Percentiles rank a stretch among this genome's conserved stretches.
Evolutionary conservation across 2,797 vertebrate genomes (phyloP).

Genomic region (Manis crassicaudata): DNA sequence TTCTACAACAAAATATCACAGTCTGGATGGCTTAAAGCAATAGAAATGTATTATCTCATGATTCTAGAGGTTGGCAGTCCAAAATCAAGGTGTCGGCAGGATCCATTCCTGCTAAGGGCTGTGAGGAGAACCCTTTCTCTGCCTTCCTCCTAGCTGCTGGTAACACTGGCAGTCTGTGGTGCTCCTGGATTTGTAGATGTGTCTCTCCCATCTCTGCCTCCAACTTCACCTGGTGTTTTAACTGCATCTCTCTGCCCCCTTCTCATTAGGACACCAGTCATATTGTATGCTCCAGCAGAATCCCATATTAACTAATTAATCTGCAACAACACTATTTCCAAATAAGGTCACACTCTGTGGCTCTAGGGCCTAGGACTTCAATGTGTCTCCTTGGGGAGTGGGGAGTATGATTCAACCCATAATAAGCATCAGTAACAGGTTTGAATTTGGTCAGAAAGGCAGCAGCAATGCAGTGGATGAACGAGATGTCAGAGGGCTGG

Average conservation of each 20-base stretch:
- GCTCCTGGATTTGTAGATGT: background rate
- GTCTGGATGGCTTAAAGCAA: background rate
- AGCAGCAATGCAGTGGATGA: background rate
- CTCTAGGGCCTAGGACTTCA: background rate
- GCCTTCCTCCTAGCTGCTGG: background rate
- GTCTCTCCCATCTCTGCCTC: background rate
- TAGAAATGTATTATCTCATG: background rate
- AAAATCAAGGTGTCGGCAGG: background rate
- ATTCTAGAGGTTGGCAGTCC: background rate
- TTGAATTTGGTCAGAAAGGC: background rate
- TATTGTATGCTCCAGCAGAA: background rate
- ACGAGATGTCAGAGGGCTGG: background rate
- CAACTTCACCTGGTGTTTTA: rapidly evolving
- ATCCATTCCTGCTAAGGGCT: background rate
- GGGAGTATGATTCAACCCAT: background rate
- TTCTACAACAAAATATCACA: background rate
- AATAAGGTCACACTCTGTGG: background rate
- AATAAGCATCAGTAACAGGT: background rate
- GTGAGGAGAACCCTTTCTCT: background rate
- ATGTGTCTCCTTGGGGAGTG: background rate
- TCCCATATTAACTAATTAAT: background rate
- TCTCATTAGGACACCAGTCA: background rate
- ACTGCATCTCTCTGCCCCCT: background rate
- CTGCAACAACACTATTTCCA: background rate
- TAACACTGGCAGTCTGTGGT: rapidly evolving